phyloP scores from a whole-genome alignment of 2,113 vertebrate species.

The Crotophaga sulcirostris region DNA sequence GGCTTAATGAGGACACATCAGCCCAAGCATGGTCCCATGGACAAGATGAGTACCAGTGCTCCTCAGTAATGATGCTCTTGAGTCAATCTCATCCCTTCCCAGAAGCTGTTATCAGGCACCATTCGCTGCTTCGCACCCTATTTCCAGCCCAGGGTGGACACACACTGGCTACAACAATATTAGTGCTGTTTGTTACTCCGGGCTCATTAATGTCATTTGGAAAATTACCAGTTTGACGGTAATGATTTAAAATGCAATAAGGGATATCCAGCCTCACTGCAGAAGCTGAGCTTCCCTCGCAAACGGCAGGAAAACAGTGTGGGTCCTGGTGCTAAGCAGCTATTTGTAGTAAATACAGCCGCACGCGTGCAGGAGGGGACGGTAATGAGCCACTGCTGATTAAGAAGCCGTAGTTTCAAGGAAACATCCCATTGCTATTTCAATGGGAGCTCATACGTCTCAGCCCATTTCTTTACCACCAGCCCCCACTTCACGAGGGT shows the following conservation, averaged over 20 bases:
- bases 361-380: not conserved
- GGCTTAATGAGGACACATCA: not conserved
- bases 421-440: not conserved
- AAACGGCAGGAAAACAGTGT: not conserved
- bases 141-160: not conserved
- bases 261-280: not conserved
- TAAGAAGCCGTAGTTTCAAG: not conserved
- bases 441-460: not conserved
- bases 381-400: constrained; percentile 50
- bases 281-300: not conserved
- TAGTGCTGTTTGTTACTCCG: constrained; percentile 23
- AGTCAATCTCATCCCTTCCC: not conserved
- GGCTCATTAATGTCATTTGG: not conserved
- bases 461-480: not conserved
- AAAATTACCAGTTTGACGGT: not conserved
- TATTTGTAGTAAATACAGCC: constrained; percentile 12
- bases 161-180: not conserved
- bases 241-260: constrained; percentile 64
- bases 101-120: not conserved
- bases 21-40: rapidly evolving
- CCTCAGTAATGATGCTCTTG: not conserved
- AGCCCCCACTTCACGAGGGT: not conserved
- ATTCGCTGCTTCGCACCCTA: not conserved
- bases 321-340: not conserved
- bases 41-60: not conserved